These are phyloP conservation scores for Volucella inanis DNA, from an alignment of 2,888 invertebrate species.

Conservation along the genomic window DNA sequence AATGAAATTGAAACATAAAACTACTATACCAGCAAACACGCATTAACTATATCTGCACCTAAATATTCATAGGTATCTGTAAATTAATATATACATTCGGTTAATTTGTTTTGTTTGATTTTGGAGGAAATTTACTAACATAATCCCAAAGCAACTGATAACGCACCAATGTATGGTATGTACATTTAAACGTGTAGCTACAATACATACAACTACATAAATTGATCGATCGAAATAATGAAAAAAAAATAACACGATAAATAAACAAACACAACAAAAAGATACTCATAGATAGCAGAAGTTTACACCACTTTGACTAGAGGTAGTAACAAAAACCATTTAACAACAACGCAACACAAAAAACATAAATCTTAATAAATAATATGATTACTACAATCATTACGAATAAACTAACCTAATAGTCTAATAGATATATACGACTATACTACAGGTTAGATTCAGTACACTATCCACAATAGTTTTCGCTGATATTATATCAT, in stretches of 20 bases:
- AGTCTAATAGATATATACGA: neutral
- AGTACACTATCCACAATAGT: neutral
- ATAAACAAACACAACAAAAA: neutral
- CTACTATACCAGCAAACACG: neutral
- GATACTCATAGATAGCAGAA: neutral
- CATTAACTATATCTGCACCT: neutral
- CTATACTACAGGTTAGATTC: no score
- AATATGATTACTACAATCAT: conserved; percentile 54
- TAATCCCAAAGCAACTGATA: neutral
- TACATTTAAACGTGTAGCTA: neutral
- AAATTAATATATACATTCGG: no score
- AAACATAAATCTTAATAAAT: conserved; percentile 65
- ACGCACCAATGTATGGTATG: neutral
- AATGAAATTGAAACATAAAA: neutral
- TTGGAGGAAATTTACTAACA: no score
- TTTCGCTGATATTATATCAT: neutral
- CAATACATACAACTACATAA: no score
- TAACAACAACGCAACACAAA: conserved; percentile 45
- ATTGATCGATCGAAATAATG: no score
- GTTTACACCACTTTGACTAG: neutral
- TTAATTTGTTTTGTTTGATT: no score
- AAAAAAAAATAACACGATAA: neutral
- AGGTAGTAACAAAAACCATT: neutral
- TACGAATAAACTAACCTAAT: conserved; percentile 48
- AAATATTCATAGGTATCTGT: neutral